Evolutionary conservation across 1,140 invertebrate genomes (phyloP), one percentile per base, ranked within the genome.

Genomic region (Drosophila bifasciata): DNA sequence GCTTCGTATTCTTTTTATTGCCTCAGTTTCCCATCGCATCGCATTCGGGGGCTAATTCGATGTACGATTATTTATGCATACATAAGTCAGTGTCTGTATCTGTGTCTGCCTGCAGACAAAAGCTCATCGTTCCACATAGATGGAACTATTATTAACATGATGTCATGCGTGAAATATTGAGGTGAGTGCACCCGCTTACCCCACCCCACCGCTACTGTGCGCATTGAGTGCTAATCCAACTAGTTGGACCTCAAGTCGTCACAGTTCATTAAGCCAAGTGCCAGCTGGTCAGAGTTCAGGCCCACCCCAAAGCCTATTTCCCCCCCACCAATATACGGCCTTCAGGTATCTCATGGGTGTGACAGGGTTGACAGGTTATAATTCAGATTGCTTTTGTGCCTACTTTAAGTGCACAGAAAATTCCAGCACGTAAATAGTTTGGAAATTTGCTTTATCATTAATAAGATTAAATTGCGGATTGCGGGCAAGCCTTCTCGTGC

Each of bases 81-180:
- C 15, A 62, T 9, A 15, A 19, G 17, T 39, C 25, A 28, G 3
- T 8, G 28, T 25, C 23, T 25, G 5, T n/a, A n/a, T n/a, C n/a
- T n/a, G n/a, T n/a, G 28, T 28, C 25, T 28, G 8, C 7, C 2
- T 8, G 17, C 28, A 53, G 17, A 39, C 39, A 41, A 50, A 50
- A 50, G 36, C 36, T 53, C 36, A 40, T 41, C n/a, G n/a, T 51
- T 46, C 5, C n/a, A 32, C 32, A 25, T 9, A 8, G 39, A 23
- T 55, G 43, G 19, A 63, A 55, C 59, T 74, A 68, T 78, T 78
- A 81, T 88, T 59, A 49, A 72, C 68, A 55, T 71, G 62, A 83
- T 76, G 66, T 83, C 78, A 83, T 63, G 71, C 78, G 64, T 76
- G 60, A 83, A 79, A 73, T 71, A 73, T 83, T 76, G 79, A 88